These are phyloP conservation scores for Drosophila siamana DNA, from an alignment of 2,888 invertebrate species.

Conservation along the genomic window DNA sequence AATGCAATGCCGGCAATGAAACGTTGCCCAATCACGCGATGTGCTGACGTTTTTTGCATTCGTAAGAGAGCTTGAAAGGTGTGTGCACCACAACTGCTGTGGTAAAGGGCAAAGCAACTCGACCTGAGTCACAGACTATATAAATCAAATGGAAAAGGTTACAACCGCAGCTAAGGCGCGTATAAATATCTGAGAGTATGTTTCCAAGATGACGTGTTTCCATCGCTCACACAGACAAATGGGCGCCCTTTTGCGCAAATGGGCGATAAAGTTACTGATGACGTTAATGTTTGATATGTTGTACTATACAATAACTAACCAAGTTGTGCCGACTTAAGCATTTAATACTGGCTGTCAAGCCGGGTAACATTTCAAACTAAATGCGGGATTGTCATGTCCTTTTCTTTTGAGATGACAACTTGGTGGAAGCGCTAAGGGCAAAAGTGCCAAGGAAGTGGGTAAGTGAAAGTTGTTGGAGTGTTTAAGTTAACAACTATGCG, in stretches of 20 bases:
- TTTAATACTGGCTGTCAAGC: slow-evolving; percentile 15
- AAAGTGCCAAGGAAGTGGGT: slow-evolving; percentile 12
- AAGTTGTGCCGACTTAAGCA: slow-evolving; percentile 19
- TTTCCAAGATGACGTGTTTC: slow-evolving; percentile 52
- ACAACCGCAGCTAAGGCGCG: slow-evolving; percentile 29
- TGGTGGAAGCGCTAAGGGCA: slow-evolving; percentile 1
- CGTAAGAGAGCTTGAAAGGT: slow-evolving; percentile 23
- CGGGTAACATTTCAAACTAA: slow-evolving; percentile 7
- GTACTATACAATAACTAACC: not conserved
- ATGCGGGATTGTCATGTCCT: slow-evolving; percentile 20
- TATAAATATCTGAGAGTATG: slow-evolving; percentile 9
- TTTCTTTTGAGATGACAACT: slow-evolving; percentile 2
- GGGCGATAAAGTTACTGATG: slow-evolving; percentile 33
- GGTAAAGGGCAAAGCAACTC: slow-evolving; percentile 41
- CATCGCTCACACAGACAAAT: slow-evolving; percentile 47
- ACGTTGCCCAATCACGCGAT: slow-evolving; percentile 68
- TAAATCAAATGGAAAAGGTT: slow-evolving; percentile 64
- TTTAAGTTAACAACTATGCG: not conserved
- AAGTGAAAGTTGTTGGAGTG: slow-evolving; percentile 11
- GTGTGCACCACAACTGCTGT: not conserved
- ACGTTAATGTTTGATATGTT: slow-evolving; percentile 17
- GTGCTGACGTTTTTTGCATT: slow-evolving; percentile 51
- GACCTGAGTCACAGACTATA: slow-evolving; percentile 54
- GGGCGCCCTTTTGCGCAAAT: slow-evolving; percentile 39
- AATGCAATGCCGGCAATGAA: slow-evolving; percentile 24